Base-by-base conservation (phyloP, 2,113 vertebrate species). In the Grus americana region DNA sequence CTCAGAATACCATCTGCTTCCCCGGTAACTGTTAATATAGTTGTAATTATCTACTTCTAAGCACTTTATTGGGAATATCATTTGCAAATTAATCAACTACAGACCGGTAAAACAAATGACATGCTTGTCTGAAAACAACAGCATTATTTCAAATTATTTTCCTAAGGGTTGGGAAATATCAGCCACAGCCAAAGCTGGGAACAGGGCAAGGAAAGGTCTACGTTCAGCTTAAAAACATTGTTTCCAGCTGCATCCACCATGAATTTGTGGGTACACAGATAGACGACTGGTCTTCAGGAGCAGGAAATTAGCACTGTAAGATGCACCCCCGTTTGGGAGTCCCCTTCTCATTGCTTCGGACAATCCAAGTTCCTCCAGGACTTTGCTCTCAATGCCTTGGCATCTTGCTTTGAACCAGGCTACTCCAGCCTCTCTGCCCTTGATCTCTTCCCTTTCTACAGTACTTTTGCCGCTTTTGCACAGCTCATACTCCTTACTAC, bases 21-120 rank as follows among this genome's bases (percentile, higher is more conserved):
- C 98, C 98, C 97, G 97, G 98, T 99, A 99, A 99, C 99, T 99
- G 98, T 99, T 99, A 99, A 99, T 99, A 99, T 99, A 99, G 99
- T 99, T 99, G 99, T 99, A 99, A 99, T 99, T 99, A 99, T 99
- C 98, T 99, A 99, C 99, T 99, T 99, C 98, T 99, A 98, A 99
- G 98, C 98, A 99, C 98, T 99, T 99, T 99, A 99, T 99, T 98
- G 98, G 98, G 98, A 99, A 99, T 99, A 99, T 99, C 99, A 99
- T 99, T 98, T 98, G 98, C 98, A 99, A 99, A 99, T 99, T 99
- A 99, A 99, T 99, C 99, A 98, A 98, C 98, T 98, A 97, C 98
- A 97, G 98, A 99, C 98, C 97, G 97, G 98, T 98, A 98, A 98
- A 98, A 98, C 98, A 98, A 98, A 98, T 98, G 98, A 98, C 98